Conservation (phyloP, 2,888 invertebrate genomes). For the Sepioteuthis lessoniana region DNA sequence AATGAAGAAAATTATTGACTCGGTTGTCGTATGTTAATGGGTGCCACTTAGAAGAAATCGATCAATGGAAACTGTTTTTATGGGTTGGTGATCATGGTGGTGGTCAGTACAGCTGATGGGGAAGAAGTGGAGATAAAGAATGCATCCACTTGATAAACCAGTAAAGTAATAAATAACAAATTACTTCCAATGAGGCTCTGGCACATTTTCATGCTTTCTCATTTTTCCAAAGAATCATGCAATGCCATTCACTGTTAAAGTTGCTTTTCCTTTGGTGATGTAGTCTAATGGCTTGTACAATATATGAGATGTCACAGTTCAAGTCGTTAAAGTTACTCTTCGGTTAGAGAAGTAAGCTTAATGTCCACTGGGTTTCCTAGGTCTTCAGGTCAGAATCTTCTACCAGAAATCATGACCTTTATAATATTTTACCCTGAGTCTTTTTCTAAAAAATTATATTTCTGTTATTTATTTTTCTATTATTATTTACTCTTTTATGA, state of each 20-base stretch:
- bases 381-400: too few species aligned
- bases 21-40: not conserved
- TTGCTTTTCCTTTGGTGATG: not conserved
- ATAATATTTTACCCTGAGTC: too few species aligned
- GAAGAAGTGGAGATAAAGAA: not conserved
- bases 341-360: not conserved
- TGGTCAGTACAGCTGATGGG: not conserved
- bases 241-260: not conserved
- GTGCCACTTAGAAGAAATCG: not conserved
- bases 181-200: not conserved
- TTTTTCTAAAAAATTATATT: too few species aligned
- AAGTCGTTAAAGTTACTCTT: not conserved
- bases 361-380: too few species aligned
- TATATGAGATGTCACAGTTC: not conserved
- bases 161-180: not conserved
- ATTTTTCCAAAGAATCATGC: not conserved
- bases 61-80: not conserved
- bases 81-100: not conserved
- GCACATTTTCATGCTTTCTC: not conserved
- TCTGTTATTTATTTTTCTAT: too few species aligned
- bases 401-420: too few species aligned
- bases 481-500: too few species aligned
- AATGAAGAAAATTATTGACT: conserved; percentile 12
- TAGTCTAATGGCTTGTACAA: not conserved
- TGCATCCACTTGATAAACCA: not conserved